Conservation (phyloP, 2,113 vertebrate species). For the Mesocricetus auratus region DNA sequence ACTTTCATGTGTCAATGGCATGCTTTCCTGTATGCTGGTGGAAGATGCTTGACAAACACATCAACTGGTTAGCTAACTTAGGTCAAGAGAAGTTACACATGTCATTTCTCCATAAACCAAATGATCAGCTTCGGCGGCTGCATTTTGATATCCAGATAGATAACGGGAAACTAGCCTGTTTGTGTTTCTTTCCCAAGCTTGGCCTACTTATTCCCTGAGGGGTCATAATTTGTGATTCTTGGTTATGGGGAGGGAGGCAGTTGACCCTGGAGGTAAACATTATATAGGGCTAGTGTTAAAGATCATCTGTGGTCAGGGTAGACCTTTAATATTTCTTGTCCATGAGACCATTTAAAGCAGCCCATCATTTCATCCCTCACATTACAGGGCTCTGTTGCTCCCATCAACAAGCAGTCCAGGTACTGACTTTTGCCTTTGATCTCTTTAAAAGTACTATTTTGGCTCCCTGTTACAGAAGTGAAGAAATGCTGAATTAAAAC, state of each 20-base stretch:
- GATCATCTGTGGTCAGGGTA: not conserved
- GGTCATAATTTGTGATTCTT: not conserved
- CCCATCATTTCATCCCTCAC: not conserved
- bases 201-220: not conserved
- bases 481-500: slow-evolving; percentile 36
- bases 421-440: not conserved
- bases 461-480: not conserved
- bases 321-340: slow-evolving; percentile 2
- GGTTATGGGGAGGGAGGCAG: not conserved
- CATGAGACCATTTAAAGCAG: not conserved
- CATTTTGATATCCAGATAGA: slow-evolving; percentile 33
- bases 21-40: not conserved
- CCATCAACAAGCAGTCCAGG: not conserved
- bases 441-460: slow-evolving; percentile 3
- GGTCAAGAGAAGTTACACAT: slow-evolving; percentile 38
- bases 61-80: slow-evolving; percentile 48
- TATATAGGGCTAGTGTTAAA: not conserved
- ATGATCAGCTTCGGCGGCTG: slow-evolving; percentile 44
- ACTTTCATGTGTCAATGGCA: slow-evolving; percentile 24
- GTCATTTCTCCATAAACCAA: slow-evolving; percentile 65
- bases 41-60: slow-evolving; percentile 59
- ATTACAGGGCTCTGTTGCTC: not conserved
- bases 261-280: slow-evolving; percentile 21
- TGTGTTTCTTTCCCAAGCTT: not conserved
- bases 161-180: not conserved